Conservation (phyloP, 2,797 vertebrate species). For the Enoplosus armatus region DNA sequence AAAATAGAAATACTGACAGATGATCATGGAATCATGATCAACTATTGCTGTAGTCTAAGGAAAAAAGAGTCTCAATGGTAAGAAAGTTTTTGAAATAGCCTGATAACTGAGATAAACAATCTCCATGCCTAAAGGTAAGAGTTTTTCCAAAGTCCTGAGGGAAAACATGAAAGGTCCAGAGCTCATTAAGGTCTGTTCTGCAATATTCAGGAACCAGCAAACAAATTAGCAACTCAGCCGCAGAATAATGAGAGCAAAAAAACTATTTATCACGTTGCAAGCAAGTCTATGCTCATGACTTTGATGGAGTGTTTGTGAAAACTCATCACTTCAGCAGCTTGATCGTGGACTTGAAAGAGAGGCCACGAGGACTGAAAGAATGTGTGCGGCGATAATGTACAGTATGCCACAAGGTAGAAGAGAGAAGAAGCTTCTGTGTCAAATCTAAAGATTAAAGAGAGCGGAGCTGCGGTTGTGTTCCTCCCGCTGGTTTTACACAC, state of each 20-base stretch:
- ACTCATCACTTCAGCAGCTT: not conserved
- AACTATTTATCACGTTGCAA: slow-evolving; percentile 35
- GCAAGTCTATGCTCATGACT: not conserved
- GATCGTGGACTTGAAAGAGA: too few relatives aligned
- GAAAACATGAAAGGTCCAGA: slow-evolving; percentile 19
- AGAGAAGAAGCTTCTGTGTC: not conserved
- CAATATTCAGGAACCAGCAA: slow-evolving; percentile 48
- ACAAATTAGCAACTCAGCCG: slow-evolving; percentile 49
- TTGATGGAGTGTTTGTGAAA: slow-evolving; percentile 7
- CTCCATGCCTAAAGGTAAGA: not conserved
- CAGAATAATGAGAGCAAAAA: slow-evolving; percentile 43
- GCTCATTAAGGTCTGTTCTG: slow-evolving; percentile 48
- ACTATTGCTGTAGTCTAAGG: not conserved
- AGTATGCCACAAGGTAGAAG: not conserved
- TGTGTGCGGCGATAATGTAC: not conserved
- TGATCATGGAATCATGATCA: not conserved
- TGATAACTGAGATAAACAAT: not conserved
- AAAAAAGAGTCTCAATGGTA: not conserved
- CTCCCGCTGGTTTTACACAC: slow-evolving; percentile 22
- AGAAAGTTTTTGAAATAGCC: not conserved
- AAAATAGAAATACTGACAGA: not conserved
- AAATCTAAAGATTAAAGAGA: not conserved
- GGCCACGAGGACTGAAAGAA: slow-evolving; percentile 1
- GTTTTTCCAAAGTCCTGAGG: slow-evolving; percentile 3
- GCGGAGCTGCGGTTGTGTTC: slow-evolving; percentile 6